Conservation (phyloP, 23 tunicate genomes). For the Ascidia mentula region DNA sequence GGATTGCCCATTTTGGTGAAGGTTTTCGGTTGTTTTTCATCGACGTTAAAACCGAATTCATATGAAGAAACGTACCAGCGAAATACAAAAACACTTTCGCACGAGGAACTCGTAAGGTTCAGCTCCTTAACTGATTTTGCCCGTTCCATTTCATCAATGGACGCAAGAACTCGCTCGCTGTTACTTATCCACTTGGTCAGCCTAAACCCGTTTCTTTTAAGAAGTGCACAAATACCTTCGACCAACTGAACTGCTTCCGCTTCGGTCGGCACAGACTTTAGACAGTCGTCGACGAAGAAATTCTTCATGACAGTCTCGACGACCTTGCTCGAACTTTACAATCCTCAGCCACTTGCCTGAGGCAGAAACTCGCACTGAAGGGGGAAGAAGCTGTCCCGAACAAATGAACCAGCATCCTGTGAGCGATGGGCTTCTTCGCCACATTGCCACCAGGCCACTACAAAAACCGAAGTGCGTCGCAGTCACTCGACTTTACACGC, state of each 20-base stretch:
- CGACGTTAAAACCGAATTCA: background rate
- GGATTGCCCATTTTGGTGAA: background rate
- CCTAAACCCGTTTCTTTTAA: too few relatives aligned
- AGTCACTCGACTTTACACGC: background rate
- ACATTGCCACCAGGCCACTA: background rate
- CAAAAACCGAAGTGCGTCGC: background rate
- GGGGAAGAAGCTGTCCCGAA: too few relatives aligned
- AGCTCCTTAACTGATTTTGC: background rate
- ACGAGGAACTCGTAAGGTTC: too few relatives aligned
- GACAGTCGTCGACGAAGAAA: slow-evolving; percentile 10
- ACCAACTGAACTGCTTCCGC: background rate
- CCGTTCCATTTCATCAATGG: background rate
- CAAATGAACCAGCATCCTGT: background rate
- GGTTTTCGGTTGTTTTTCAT: background rate
- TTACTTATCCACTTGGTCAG: too few relatives aligned
- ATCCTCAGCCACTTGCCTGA: background rate
- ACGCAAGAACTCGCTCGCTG: background rate
- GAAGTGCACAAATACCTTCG: background rate
- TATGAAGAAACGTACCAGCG: too few relatives aligned
- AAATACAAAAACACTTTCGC: too few relatives aligned
- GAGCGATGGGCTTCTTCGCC: background rate
- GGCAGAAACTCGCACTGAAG: too few relatives aligned
- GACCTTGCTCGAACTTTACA: background rate
- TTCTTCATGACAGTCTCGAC: slow-evolving; percentile 6
- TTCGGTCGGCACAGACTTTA: background rate